phyloP scores from a whole-genome alignment of 2,797 vertebrate species.

The Sebastiscus tertius region DNA sequence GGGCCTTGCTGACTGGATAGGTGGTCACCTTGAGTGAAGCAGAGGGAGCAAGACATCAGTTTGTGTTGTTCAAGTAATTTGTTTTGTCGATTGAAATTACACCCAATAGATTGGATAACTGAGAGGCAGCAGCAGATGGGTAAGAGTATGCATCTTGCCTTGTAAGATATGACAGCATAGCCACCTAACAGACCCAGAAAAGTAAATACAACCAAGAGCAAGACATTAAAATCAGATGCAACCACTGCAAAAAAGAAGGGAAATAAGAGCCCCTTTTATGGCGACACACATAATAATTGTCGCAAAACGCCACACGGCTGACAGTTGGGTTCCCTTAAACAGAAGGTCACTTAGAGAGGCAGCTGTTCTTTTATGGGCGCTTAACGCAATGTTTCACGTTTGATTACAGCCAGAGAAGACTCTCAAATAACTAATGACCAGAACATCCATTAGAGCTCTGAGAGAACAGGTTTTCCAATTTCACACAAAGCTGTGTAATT shows the following conservation, averaged over 20 bases:
- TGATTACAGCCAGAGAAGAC: conserved; percentile 96
- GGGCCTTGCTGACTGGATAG: conserved; percentile 91
- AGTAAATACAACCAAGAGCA: conserved; percentile 74
- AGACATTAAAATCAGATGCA: conserved; percentile 75
- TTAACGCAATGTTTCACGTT: conserved; percentile 97
- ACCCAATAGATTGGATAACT: background rate
- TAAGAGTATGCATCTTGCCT: conserved; percentile 31
- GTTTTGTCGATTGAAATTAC: conserved; percentile 23
- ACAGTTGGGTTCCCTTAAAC: conserved; percentile 91
- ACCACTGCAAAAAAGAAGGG: conserved; percentile 62
- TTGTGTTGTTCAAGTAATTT: background rate
- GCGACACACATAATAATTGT: conserved; percentile 72
- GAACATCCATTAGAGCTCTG: conserved; percentile 95
- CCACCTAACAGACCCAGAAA: conserved; percentile 58
- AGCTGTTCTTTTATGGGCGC: conserved; percentile 98
- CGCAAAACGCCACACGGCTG: conserved; percentile 80
- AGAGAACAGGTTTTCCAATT: conserved; percentile 93
- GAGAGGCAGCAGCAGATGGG: conserved; percentile 59
- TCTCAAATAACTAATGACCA: conserved; percentile 98
- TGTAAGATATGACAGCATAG: conserved; percentile 39
- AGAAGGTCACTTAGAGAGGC: conserved; percentile 97
- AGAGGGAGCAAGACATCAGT: conserved; percentile 46
- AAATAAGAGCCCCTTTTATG: conserved; percentile 68
- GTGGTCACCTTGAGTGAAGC: conserved; percentile 85
- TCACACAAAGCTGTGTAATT: conserved; percentile 88